A percentile compares a stretch with the other conserved stretches of the same genome.
phyloP scores from a whole-genome alignment of 2,797 vertebrate species.

The Pseudochirops cupreus region DNA sequence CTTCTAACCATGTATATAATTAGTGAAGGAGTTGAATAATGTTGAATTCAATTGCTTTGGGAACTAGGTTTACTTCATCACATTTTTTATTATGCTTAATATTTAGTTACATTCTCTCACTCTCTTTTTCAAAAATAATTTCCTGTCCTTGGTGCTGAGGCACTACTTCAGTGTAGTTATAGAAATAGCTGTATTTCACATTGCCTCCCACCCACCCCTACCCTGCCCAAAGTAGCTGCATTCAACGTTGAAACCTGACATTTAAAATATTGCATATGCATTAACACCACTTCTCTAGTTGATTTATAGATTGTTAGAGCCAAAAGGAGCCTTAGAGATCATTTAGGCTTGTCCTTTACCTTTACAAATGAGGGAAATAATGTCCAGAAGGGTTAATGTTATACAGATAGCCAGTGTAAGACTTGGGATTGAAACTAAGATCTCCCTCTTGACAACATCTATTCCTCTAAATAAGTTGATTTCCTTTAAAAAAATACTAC shows the following conservation, averaged over 20 bases:
- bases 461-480: neutral
- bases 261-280: neutral
- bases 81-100: neutral
- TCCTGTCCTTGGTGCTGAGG: slow-evolving; percentile 1
- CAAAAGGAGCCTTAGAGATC: neutral
- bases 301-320: neutral
- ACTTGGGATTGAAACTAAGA: neutral
- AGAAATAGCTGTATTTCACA: neutral
- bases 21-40: neutral
- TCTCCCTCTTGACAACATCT: neutral
- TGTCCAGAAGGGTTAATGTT: neutral
- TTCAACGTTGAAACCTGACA: neutral
- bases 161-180: neutral
- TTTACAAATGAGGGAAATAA: neutral
- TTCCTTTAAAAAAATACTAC: neutral
- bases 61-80: neutral
- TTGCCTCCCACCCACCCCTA: neutral
- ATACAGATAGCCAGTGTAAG: neutral
- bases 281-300: neutral
- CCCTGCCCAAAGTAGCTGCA: neutral
- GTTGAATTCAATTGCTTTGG: neutral
- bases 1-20: neutral
- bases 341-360: neutral
- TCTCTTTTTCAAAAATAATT: slow-evolving; percentile 6
- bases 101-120: neutral